phyloP scores from a whole-genome alignment of 2,797 vertebrate genomes.

The Crypturellus tataupa region DNA sequence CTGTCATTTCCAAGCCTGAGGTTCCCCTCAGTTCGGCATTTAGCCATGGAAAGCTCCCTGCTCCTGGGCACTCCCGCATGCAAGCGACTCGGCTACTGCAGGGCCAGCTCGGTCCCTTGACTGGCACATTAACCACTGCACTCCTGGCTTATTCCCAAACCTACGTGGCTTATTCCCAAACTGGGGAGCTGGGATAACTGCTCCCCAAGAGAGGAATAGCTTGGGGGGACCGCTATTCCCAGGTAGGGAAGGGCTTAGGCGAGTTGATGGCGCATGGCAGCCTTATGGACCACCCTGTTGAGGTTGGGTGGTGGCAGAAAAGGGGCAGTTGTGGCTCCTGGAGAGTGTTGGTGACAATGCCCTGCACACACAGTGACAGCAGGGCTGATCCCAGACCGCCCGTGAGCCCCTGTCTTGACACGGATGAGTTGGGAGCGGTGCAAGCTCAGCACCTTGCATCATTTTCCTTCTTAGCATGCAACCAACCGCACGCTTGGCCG shows the following conservation, averaged over 20 bases:
- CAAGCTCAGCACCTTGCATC: slow-evolving; percentile 63
- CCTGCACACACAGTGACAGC: not conserved
- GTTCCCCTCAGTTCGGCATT: slow-evolving; percentile 41
- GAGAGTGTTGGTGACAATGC: not conserved
- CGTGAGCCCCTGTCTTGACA: not conserved
- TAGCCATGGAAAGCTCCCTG: slow-evolving; percentile 60
- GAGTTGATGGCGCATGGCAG: not conserved
- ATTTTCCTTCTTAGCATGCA: slow-evolving; percentile 45
- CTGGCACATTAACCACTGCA: not conserved
- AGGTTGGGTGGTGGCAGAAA: not conserved
- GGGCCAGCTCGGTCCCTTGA: slow-evolving; percentile 14
- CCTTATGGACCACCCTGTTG: fast-evolving
- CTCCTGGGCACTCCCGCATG: slow-evolving; percentile 51
- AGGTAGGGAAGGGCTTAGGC: not conserved
- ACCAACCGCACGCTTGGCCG: slow-evolving; percentile 43
- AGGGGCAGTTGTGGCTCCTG: not conserved
- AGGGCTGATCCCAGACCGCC: not conserved
- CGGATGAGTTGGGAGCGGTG: not conserved
- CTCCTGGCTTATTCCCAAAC: not conserved
- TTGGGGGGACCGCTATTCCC: not conserved
- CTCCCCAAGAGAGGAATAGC: not conserved
- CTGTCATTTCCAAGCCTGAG: slow-evolving; percentile 27
- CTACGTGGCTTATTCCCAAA: not conserved
- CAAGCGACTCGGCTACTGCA: slow-evolving; percentile 34
- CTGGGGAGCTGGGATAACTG: not conserved